These are phyloP conservation scores for Gymnothorax reevesii DNA, from an alignment of 2,797 vertebrate genomes.

Conservation along the genomic window DNA sequence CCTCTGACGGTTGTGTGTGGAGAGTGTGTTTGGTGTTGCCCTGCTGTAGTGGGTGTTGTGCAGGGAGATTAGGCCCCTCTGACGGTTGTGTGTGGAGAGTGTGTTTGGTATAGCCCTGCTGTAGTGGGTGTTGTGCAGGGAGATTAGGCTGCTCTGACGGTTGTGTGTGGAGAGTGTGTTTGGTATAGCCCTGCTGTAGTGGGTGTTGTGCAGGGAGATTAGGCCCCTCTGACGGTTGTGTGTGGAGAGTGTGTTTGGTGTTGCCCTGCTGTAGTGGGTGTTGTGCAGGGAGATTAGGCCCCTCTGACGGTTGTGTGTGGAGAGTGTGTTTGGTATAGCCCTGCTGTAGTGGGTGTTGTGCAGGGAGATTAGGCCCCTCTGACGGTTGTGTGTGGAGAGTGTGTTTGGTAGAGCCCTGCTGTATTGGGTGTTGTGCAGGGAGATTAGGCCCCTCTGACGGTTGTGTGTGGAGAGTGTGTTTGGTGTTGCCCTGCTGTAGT, in stretches of 20 bases:
- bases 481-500: slow-evolving; percentile 58
- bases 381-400: slow-evolving; percentile 75
- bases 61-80: slow-evolving; percentile 81
- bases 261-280: slow-evolving; percentile 60
- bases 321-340: slow-evolving; percentile 49
- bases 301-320: slow-evolving; percentile 79
- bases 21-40: slow-evolving; percentile 49
- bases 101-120: slow-evolving; percentile 52
- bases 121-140: slow-evolving; percentile 72
- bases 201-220: slow-evolving; percentile 78
- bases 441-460: slow-evolving; percentile 83
- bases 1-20: slow-evolving; percentile 79
- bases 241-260: slow-evolving; percentile 62
- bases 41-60: slow-evolving; percentile 70
- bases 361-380: slow-evolving; percentile 81
- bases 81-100: slow-evolving; percentile 75
- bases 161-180: slow-evolving; percentile 67
- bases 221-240: slow-evolving; percentile 79
- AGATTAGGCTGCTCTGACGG: slow-evolving; percentile 83
- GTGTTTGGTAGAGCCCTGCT: slow-evolving; percentile 52
- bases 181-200: slow-evolving; percentile 58
- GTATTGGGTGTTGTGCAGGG: slow-evolving; percentile 72
- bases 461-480: slow-evolving; percentile 67
- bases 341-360: slow-evolving; percentile 70
- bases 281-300: slow-evolving; percentile 81